These are phyloP conservation scores for Palythoa grandiflora DNA, from an alignment of 92 coral and sea anemone genomes.

Conservation along the genomic window DNA sequence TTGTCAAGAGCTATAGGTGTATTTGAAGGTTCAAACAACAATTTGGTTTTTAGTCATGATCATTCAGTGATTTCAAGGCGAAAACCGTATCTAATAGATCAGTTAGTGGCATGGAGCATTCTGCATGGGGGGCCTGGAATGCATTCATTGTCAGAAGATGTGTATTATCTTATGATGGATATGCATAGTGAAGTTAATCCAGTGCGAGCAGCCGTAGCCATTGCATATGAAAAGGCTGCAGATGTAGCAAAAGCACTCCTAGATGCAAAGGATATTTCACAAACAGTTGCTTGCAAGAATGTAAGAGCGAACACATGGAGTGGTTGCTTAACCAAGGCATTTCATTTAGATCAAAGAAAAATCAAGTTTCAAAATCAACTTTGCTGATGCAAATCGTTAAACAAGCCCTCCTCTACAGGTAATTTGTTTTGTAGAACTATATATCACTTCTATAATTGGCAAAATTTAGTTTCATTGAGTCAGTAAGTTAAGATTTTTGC, in stretches of 20 bases:
- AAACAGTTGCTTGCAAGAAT: constrained; percentile 36
- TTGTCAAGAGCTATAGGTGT: constrained; percentile 61
- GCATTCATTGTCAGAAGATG: constrained; percentile 55
- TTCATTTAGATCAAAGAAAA: constrained; percentile 42
- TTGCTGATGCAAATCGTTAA: constrained; percentile 58
- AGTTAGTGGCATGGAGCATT: constrained; percentile 62
- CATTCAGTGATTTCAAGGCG: constrained; percentile 53
- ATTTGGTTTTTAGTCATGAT: constrained; percentile 51
- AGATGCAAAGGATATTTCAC: background rate
- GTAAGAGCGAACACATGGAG: constrained; percentile 49
- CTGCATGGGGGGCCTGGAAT: constrained; percentile 67
- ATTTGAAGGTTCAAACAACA: constrained; percentile 53
- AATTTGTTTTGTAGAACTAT: background rate
- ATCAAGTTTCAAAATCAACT: constrained; percentile 9
- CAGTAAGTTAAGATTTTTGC: background rate
- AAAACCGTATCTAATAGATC: constrained; percentile 61
- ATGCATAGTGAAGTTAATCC: constrained; percentile 42
- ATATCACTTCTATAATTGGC: background rate
- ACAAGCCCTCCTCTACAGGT: constrained; percentile 64
- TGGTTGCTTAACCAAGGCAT: constrained; percentile 49
- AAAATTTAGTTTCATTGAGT: background rate
- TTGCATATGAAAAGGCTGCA: constrained; percentile 47
- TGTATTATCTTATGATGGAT: constrained; percentile 55
- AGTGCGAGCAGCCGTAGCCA: constrained; percentile 47
- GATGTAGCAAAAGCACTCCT: constrained; percentile 35